phyloP scores from a whole-genome alignment of 1,140 invertebrate species.

The Heliconius melpomene region DNA sequence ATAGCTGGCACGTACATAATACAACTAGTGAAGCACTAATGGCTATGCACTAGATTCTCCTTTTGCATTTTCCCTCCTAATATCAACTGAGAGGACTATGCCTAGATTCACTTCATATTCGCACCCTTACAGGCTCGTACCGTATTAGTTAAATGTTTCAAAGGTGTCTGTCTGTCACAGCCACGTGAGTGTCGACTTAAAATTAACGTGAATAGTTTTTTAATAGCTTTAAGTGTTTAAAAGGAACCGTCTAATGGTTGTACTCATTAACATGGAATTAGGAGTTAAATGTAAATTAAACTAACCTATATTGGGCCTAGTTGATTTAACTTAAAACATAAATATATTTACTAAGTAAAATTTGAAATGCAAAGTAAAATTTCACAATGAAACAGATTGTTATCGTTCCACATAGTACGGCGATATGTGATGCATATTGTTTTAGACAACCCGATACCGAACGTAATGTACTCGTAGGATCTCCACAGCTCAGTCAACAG shows the following conservation, averaged over 20 bases:
- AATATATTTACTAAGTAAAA: too few relatives aligned
- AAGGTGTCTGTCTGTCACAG: not conserved
- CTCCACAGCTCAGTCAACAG: constrained; percentile 20
- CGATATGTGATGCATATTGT: not conserved
- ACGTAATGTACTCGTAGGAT: not conserved
- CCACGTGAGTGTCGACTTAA: not conserved
- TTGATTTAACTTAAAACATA: not conserved
- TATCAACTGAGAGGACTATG: constrained; percentile 10
- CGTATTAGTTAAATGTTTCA: constrained; percentile 14
- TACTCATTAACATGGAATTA: not conserved
- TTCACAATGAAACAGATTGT: not conserved
- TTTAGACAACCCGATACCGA: not conserved
- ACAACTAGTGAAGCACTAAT: constrained; percentile 30
- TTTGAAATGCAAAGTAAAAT: not conserved
- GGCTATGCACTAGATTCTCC: constrained; percentile 28
- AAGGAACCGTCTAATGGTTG: not conserved
- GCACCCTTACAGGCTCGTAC: not conserved
- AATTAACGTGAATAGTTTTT: not conserved
- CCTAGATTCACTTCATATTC: not conserved
- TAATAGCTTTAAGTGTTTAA: not conserved
- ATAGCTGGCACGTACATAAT: constrained; percentile 29
- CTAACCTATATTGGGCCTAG: not conserved
- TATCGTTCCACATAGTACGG: not conserved
- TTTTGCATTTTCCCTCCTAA: constrained; percentile 19
- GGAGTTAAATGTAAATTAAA: not conserved